phyloP scores from a whole-genome alignment of 2,888 invertebrate species.

The Caenorhabditis sp. region DNA sequence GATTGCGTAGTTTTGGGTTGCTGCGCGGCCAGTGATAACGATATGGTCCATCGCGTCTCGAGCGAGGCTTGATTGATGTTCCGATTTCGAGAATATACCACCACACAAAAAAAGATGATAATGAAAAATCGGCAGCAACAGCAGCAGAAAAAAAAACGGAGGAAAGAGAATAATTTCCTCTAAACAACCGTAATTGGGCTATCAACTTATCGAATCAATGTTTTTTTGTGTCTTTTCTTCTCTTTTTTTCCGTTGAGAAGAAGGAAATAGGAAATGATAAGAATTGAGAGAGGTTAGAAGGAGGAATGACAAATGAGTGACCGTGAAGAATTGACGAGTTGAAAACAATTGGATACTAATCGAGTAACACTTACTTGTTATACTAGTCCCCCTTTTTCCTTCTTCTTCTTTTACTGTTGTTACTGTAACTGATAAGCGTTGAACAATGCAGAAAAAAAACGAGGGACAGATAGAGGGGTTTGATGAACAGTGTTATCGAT shows the following conservation, averaged over 20 bases:
- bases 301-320: slow-evolving; percentile 39
- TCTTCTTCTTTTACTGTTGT: background rate
- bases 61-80: slow-evolving; percentile 29
- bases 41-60: slow-evolving; percentile 4
- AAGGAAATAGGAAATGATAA: background rate
- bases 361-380: background rate
- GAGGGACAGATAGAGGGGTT: background rate
- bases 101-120: background rate
- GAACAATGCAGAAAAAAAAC: slow-evolving; percentile 2
- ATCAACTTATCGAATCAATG: slow-evolving; percentile 34
- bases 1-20: background rate
- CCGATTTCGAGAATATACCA: slow-evolving; percentile 4
- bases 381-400: background rate
- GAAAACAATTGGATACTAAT: slow-evolving; percentile 33
- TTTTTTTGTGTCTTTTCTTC: no score
- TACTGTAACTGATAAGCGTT: background rate
- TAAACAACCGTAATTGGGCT: slow-evolving; percentile 42
- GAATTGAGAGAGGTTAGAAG: slow-evolving; percentile 6
- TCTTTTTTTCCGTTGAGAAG: background rate
- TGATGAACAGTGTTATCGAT: background rate
- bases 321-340: slow-evolving; percentile 42
- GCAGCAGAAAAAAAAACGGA: background rate
- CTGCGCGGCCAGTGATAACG: slow-evolving; percentile 12
- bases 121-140: background rate
- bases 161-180: slow-evolving; percentile 12